A percentile compares a stretch with the other conserved stretches of the same genome.
These are phyloP conservation scores for Spilarctia lutea DNA, from an alignment of 2,888 invertebrate species.

Conservation along the genomic window DNA sequence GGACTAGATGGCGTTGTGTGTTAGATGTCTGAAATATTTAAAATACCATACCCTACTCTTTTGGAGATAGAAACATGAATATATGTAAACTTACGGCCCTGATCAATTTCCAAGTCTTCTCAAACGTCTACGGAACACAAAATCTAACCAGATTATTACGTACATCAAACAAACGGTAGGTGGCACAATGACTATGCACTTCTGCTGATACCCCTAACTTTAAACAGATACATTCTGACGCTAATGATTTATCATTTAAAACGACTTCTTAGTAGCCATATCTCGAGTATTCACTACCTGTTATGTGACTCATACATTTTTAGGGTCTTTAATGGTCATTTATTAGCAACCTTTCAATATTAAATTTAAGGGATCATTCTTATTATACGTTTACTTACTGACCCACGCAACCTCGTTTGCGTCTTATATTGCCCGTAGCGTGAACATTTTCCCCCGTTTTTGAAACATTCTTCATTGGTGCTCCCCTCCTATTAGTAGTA, in stretches of 20 bases:
- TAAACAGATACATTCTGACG: conserved; percentile 56
- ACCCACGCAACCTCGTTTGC: too few relatives aligned
- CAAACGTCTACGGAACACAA: conserved; percentile 39
- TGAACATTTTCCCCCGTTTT: too few relatives aligned
- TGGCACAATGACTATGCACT: conserved; percentile 44
- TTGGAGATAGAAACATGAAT: too few relatives aligned
- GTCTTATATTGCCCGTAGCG: too few relatives aligned
- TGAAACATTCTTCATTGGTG: too few relatives aligned
- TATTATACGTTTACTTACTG: neutral
- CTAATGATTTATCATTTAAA: conserved; percentile 70
- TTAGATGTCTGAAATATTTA: too few relatives aligned
- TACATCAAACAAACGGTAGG: conserved; percentile 30
- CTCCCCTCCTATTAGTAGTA: too few relatives aligned
- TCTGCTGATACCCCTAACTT: conserved; percentile 36
- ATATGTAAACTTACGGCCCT: too few relatives aligned
- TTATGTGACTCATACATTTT: conserved; percentile 18
- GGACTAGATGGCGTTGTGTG: too few relatives aligned
- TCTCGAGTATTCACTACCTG: conserved; percentile 20
- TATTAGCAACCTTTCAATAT: conserved; percentile 3
- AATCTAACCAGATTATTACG: neutral
- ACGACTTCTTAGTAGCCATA: conserved; percentile 40
- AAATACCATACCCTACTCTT: too few relatives aligned
- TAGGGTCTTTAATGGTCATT: neutral
- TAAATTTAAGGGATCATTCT: neutral
- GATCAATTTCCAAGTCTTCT: too few relatives aligned